Evolutionary conservation across 1,140 invertebrate species (phyloP), one percentile per base, ranked within the genome.

Genomic region (Cryptotermes secundus): DNA sequence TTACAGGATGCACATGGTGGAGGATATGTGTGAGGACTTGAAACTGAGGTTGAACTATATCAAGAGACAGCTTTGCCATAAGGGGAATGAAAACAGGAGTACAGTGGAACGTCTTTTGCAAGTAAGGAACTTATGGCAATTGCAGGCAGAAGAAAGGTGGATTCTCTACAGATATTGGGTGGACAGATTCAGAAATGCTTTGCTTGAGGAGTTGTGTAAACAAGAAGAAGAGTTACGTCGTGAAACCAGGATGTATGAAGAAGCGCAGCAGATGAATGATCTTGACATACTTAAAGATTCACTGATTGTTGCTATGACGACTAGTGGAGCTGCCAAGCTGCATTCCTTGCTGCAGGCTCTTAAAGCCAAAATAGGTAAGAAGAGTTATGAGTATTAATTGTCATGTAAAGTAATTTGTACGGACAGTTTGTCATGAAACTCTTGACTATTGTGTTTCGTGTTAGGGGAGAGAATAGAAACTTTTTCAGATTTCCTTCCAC

Each of bases 251-350:
- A 80, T 87, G 81, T 90, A 90, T 86, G 87, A 89, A 79, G 86
- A 88, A 81, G 87, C 90, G 14, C 85, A 87, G 36, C 85, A 88
- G 82, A 87, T 89, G n/a, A 86, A 87, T 83, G 88, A 91, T 87
- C 86, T 88, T 19, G 79, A 83, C 3, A 65, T 87, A n/a, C 84
- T 87, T 19, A 49, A 59, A 16, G 35, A 79, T 0, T 59, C 87
- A 49, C 87, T 90, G 84, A 89, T 96, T 26, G 88, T 96, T 49
- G 96, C 94, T 19, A 94, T 96, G 91, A 97, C 96, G 0, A 96
- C 95, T 6, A 95, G 94, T 22, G 94, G 93, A 80, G 95, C 95
- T 2, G 95, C 95, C 10, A 92, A 93, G 81, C 88, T 93, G n/a
- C 91, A 92, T 45, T 90, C 91, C n/a, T 85, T 95, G 22, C 87